These are phyloP conservation scores for Bugulina stolonifera DNA, from an alignment of 2,888 invertebrate genomes.

Conservation along the genomic window DNA sequence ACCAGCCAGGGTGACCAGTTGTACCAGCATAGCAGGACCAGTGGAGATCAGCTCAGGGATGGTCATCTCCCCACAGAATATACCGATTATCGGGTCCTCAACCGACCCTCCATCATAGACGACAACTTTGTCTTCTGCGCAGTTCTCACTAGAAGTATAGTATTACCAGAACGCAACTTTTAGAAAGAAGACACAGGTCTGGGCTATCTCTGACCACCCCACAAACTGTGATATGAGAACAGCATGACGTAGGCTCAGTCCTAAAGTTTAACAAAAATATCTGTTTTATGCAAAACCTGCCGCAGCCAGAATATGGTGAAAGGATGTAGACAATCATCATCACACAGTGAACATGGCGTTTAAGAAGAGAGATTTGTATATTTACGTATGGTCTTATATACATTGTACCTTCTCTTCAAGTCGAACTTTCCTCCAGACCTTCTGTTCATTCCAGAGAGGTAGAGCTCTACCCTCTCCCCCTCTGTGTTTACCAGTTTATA, in stretches of 20 bases:
- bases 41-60: constrained; percentile 30
- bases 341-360: too few relatives aligned
- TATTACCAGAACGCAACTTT: too few relatives aligned
- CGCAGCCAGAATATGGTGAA: too few relatives aligned
- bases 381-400: too few relatives aligned
- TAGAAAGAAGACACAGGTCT: too few relatives aligned
- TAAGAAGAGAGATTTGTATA: too few relatives aligned
- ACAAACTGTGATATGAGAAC: too few relatives aligned
- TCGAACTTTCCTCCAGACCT: neutral
- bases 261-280: too few relatives aligned
- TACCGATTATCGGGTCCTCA: constrained; percentile 30
- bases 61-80: constrained; percentile 30
- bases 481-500: constrained; percentile 22
- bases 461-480: constrained; percentile 7
- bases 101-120: constrained; percentile 31
- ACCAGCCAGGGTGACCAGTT: constrained; percentile 30
- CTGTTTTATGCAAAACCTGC: too few relatives aligned
- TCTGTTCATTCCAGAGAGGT: neutral
- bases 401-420: constrained; percentile 23
- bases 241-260: too few relatives aligned
- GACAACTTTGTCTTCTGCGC: constrained; percentile 31
- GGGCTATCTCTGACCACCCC: too few relatives aligned
- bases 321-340: too few relatives aligned
- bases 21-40: constrained; percentile 30
- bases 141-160: constrained; percentile 30